Base-by-base conservation (phyloP, 2,797 vertebrate species). In the Mormyrus proboscirostris region DNA sequence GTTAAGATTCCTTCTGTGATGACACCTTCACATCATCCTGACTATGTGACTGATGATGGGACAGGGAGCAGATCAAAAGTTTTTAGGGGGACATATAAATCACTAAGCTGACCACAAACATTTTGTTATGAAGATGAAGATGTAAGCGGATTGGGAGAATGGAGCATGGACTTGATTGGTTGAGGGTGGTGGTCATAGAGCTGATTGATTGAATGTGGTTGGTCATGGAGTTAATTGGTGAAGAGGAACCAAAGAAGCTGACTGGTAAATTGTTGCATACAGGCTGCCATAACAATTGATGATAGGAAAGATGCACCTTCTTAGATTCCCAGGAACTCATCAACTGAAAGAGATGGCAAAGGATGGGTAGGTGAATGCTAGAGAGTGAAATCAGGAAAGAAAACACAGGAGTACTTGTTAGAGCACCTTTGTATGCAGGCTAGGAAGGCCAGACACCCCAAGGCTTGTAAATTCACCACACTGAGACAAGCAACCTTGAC, bases 41-140 rank as follows among this genome's bases (percentile, higher is more conserved):
- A 25, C 51, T 29, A 87, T 59, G 59, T 69, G 47, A 85, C 12
- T 85, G 49, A 90, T 84, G 85, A 29, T 53, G 62, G 83, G 65
- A 86, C 73, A 88, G 38, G 87, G 79, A 87, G 79, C 38, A 85
- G 57, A 88, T 76, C 2, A 69, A 25, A 49, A 53, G 6, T 53
- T 2, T 62, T 73, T 9, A 41, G 47, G 6, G 2, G 7, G 3
- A 44, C 47, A 41, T 19, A 69, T 69, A 19, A 76, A 86, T 53
- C 62, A 25, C 14, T 33, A 44, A 49, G n/a, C 86, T 53, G 29
- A 14, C 65, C 22, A 12, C 2, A 12, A 85, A 7, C 12, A n/a
- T 79, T 79, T 79, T 16, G 19, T 79, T 44, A 38, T 44, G 38
- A 44, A 76, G 2, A 79, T 44, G 38, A 79, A 79, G 38, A 19